Conservation (phyloP, 2,797 vertebrate genomes). For the Pangasius mekongensis region DNA sequence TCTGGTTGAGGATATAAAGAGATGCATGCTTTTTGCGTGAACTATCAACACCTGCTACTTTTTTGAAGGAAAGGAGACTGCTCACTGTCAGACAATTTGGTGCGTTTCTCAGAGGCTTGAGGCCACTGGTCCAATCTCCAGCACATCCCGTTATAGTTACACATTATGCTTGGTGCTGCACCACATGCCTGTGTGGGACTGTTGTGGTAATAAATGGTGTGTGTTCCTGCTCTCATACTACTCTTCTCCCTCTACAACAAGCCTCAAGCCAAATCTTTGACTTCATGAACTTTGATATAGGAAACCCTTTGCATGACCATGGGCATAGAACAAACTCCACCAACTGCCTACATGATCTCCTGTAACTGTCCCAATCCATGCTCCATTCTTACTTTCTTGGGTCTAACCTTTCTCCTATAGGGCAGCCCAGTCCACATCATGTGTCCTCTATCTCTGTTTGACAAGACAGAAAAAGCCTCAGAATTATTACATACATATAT, state of each 20-base stretch:
- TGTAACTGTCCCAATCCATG: not conserved
- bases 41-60: constrained; percentile 40
- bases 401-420: constrained; percentile 30
- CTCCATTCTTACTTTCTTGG: not conserved
- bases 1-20: constrained; percentile 8
- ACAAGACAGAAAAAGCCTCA: not conserved
- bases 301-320: constrained; percentile 47
- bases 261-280: constrained; percentile 48
- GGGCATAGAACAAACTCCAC: constrained; percentile 38
- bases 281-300: constrained; percentile 35
- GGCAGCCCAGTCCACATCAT: constrained; percentile 31
- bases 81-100: constrained; percentile 4
- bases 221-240: constrained; percentile 32
- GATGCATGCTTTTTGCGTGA: constrained; percentile 1
- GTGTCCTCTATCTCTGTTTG: constrained; percentile 17
- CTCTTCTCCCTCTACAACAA: constrained; percentile 26
- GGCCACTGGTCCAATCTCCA: constrained; percentile 18
- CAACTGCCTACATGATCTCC: constrained; percentile 5
- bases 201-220: constrained; percentile 33
- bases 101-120: not conserved
- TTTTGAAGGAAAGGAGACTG: constrained; percentile 4
- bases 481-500: constrained; percentile 14
- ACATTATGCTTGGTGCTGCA: not conserved
- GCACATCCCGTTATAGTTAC: not conserved
- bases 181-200: constrained; percentile 22